These are phyloP conservation scores for Bombus confusus DNA, from an alignment of 1,140 invertebrate genomes.

Conservation along the genomic window DNA sequence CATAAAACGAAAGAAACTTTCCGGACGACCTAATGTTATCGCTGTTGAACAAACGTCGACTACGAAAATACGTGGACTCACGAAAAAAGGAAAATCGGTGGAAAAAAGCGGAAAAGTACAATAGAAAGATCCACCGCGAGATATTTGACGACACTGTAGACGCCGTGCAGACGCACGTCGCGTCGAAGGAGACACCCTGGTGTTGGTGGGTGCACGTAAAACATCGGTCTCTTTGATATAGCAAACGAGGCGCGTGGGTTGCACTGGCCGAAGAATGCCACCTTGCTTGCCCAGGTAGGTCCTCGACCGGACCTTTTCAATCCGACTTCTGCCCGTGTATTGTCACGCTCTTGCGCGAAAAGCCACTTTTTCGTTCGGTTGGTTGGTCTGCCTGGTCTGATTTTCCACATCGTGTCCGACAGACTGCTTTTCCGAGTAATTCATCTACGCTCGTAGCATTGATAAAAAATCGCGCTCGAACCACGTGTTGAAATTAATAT, in stretches of 20 bases:
- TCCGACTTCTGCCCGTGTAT: neutral
- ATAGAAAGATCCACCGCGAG: conserved; percentile 26
- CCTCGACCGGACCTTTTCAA: neutral
- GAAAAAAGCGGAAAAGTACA: neutral
- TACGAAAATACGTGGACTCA: neutral
- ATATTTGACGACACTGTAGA: conserved; percentile 20
- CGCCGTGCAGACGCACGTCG: conserved; percentile 1
- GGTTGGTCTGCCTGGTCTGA: neutral
- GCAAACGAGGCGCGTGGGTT: conserved; percentile 45
- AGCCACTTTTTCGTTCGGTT: neutral
- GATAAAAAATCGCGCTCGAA: neutral
- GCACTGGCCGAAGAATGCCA: conserved; percentile 56
- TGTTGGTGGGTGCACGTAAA: conserved; percentile 36
- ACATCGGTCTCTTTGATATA: conserved; percentile 60
- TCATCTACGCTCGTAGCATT: neutral
- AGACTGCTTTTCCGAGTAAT: neutral
- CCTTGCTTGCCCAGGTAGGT: conserved; percentile 50
- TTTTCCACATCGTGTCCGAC: neutral
- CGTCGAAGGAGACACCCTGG: neutral
- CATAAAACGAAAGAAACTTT: no score
- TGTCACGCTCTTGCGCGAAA: conserved; percentile 22
- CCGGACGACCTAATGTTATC: no score
- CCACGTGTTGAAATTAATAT: neutral
- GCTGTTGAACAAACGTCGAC: neutral
- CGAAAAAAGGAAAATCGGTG: neutral